Base-by-base conservation (phyloP, 2,888 invertebrate species). In the Alloplasta piceator region DNA sequence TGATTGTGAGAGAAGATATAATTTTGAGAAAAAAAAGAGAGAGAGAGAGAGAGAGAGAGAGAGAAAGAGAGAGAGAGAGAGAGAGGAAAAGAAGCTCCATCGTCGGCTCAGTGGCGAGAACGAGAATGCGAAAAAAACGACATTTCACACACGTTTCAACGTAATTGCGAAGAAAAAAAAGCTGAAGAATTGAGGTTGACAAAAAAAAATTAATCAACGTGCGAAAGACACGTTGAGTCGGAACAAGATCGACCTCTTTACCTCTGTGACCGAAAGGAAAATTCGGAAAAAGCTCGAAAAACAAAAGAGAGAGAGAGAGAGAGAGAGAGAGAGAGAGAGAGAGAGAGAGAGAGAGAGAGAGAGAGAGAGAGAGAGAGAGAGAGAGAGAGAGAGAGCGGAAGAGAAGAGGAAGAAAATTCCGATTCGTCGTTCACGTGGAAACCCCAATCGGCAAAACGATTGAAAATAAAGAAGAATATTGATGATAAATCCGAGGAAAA, bases 91-190 rank as follows among this genome's bases (percentile, higher is more conserved):
- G 86, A 87, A 84, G 88, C 88, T 90, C 90, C 91, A 88, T 91
- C 88, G 89, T 90, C 89, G 91, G 89, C 90, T 91, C 91, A 88
- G 89, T 90, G 88, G 88, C 89, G 89, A 87, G 87, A 87, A 87
- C 83, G 82, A 82, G 64, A 78, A 36, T 74, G 36, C 12, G 63
- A 58, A 58, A 56, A 46, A 64, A 71, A 39, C 76, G 74, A 74
- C 72, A 64, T 55, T 78, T 52, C 72, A 77, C 70, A 73, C 43
- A 66, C 26, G 26, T 67, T 79, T 76, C 78, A 73, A 74, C 63
- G 63, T 64, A 52, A 64, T 36, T 43, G 50, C 12, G 52, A 41
- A 14, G 52, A 14, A 50, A 60, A 26, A 7, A 61, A 67, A 58
- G 70, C 10, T 58, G 46, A 7, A 16, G 66, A 56, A 12, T 72